Evolutionary conservation across 30 jellyfish, hydroid and myxozoan genomes (phyloP).

Genomic region (Turritopsis rubra): DNA sequence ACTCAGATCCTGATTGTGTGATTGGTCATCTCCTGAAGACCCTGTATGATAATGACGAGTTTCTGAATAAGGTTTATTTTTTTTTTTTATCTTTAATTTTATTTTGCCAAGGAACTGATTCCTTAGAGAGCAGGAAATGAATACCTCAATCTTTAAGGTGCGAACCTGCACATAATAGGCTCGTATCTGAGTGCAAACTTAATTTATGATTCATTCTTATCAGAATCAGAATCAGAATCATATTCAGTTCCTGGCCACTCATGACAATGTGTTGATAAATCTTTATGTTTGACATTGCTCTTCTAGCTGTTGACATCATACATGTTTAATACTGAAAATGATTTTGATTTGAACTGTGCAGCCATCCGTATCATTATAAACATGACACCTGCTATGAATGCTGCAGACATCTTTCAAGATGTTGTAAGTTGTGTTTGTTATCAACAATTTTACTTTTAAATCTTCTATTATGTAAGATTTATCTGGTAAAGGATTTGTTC

Average conservation of each 20-base stretch:
- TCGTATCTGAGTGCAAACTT: background rate
- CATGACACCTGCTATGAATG: constrained; percentile 56
- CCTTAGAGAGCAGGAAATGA: too few relatives aligned
- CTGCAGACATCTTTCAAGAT: constrained; percentile 56
- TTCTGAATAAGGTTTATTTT: constrained; percentile 20
- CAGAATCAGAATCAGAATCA: background rate
- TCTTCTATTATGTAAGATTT: background rate
- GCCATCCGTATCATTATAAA: constrained; percentile 60
- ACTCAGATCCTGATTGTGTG: constrained; percentile 27
- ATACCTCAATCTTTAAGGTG: background rate
- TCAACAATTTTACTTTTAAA: background rate
- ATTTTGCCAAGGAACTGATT: too few relatives aligned
- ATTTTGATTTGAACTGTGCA: constrained; percentile 75
- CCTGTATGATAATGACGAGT: constrained; percentile 25
- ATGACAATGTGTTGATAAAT: background rate
- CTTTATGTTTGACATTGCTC: background rate
- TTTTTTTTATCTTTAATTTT: background rate
- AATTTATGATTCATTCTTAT: background rate
- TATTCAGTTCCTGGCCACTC: too few relatives aligned
- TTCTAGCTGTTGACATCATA: constrained; percentile 59
- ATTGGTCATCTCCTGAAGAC: constrained; percentile 39
- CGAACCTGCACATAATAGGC: background rate
- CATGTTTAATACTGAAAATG: constrained; percentile 56
- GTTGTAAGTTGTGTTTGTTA: constrained; percentile 30
- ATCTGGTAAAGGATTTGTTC: background rate